Evolutionary conservation across 2,888 invertebrate genomes (phyloP), one percentile per base, ranked within the genome.

Genomic region (Callyntrura sp.): DNA sequence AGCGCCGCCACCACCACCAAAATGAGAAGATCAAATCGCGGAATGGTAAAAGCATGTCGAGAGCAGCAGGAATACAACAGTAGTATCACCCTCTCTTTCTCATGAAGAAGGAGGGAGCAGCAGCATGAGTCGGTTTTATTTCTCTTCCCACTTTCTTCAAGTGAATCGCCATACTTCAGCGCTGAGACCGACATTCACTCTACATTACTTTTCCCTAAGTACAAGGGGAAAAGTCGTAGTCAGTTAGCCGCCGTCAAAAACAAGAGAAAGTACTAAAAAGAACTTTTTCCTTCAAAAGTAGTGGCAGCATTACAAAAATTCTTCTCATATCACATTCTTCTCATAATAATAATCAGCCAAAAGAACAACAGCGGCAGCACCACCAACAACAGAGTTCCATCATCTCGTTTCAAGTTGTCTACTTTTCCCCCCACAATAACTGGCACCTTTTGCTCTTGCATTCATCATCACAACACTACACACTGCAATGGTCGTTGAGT

Each of bases 11-110:
- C 35, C 35, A 35, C 35, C 60, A 57, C 60, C 43, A 8, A 79
- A 79, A 57, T 60, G 79, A 79, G 57, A 23, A 76, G 76, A 76
- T 76, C 76, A 76, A 12, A n/a, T 51, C 55, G 35, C 6, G 76
- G 51, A 25, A 76, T 76, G 76, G 76, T 76, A 76, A 76, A 76
- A 76, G 48, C 76, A 76, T 76, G 76, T 76, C 76, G 76, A 48
- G 48, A 76, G 28, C 76, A 76, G 76, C 76, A 76, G 55, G 76
- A 76, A 23, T 51, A 76, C 28, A 25, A 23, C 17, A 6, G 70
- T 20, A 8, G 48, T 51, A 51, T 76, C 51, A 76, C 25, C 20
- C 25, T 23, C 14, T 76, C 76, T 43, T 51, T 51, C 51, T 25
- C 51, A 12, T 60, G 60, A 43, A 79, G n/a, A n/a, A 25, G 78